A percentile compares a stretch with the other conserved stretches of the same genome.
Evolutionary conservation across 2,888 invertebrate genomes (phyloP).

Genomic region (Pantelozetes paolii): DNA sequence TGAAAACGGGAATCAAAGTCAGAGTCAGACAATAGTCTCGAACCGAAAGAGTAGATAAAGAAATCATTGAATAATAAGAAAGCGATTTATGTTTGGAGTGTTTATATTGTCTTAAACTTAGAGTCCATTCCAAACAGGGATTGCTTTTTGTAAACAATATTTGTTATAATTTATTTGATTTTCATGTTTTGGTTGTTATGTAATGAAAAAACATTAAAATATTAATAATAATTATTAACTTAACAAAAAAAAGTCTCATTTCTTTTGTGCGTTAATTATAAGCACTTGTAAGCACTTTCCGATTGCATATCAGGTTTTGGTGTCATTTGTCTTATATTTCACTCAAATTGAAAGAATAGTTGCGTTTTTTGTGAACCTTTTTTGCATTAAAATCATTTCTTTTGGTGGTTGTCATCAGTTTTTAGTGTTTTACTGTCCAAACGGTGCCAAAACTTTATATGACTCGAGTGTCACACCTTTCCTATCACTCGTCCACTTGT

Average conservation of each 20-base stretch:
- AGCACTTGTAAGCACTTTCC: slow-evolving; percentile 36
- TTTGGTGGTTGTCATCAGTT: slow-evolving; percentile 45
- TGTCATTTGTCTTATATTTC: slow-evolving; percentile 42
- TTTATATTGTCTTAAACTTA: background rate
- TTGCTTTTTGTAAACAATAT: slow-evolving; percentile 29
- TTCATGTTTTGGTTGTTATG: slow-evolving; percentile 49
- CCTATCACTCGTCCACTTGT: slow-evolving; percentile 34
- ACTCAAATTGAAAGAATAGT: background rate
- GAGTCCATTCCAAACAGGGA: background rate
- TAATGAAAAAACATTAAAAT: slow-evolving; percentile 48
- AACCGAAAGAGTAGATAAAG: slow-evolving; percentile 1
- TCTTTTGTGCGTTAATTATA: slow-evolving; percentile 40
- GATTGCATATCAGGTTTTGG: slow-evolving; percentile 44
- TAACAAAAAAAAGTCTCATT: slow-evolving; percentile 18
- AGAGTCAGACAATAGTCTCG: background rate
- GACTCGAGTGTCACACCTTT: slow-evolving; percentile 32
- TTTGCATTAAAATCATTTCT: slow-evolving; percentile 47
- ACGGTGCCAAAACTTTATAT: slow-evolving; percentile 20
- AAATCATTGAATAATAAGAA: background rate
- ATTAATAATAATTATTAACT: slow-evolving; percentile 5
- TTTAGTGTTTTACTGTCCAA: background rate
- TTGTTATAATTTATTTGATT: slow-evolving; percentile 38
- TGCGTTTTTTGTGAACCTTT: slow-evolving; percentile 33
- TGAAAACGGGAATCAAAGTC: slow-evolving; percentile 9
- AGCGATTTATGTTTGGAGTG: background rate